phyloP scores from a whole-genome alignment of 2,113 vertebrate genomes.

The Glaucidium brasilianum region DNA sequence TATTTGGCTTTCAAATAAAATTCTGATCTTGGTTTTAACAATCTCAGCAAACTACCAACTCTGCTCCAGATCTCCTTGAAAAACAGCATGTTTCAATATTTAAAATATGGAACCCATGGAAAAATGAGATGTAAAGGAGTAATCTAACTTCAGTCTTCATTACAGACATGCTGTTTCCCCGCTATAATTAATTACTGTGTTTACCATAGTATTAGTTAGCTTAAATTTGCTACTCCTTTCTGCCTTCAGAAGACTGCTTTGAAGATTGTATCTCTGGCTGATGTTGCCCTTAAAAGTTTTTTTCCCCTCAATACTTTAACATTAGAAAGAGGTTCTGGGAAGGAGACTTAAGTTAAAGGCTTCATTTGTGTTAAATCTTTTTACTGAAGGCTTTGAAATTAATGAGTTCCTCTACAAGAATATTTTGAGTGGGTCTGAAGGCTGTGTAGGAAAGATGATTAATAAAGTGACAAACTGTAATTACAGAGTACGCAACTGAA shows the following conservation, averaged over 20 bases:
- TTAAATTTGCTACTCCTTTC: background rate
- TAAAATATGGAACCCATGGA: background rate
- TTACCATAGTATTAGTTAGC: background rate
- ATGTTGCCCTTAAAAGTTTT: background rate
- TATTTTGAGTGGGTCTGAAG: background rate
- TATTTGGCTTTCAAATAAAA: background rate
- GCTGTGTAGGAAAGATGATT: background rate
- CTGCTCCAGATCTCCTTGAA: background rate
- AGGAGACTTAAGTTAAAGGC: background rate
- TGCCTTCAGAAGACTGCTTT: background rate
- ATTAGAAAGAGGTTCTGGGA: background rate
- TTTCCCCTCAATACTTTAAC: background rate
- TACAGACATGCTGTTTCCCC: background rate
- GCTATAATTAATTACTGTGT: background rate
- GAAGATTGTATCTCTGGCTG: background rate
- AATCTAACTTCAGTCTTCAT: background rate
- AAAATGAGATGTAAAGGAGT: background rate
- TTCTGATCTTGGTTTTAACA: background rate
- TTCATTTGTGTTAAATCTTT: background rate
- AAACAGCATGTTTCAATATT: background rate
- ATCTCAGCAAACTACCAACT: background rate
- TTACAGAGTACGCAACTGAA: background rate
- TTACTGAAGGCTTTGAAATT: background rate
- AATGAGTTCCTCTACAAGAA: background rate
- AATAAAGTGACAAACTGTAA: background rate